A percentile compares a stretch with the other conserved stretches of the same genome.
Conservation (phyloP, 2,113 vertebrate species). For the Elgaria multicarinata region DNA sequence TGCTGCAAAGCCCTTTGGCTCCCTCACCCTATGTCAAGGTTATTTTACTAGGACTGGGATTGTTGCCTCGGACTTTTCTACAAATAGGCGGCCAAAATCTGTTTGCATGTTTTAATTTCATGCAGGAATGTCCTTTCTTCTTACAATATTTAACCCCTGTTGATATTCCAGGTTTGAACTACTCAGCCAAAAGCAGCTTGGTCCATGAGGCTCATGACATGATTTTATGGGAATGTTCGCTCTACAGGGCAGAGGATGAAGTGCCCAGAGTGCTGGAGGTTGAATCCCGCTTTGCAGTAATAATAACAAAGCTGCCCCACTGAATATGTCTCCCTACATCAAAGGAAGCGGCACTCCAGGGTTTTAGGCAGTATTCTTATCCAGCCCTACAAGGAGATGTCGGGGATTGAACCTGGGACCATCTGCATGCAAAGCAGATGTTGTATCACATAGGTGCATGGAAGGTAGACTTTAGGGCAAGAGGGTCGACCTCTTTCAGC, state of each 20-base stretch:
- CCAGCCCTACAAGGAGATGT: too few relatives aligned
- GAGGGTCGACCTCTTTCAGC: too few relatives aligned
- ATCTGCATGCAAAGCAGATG: too few relatives aligned
- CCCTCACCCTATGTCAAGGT: slow-evolving; percentile 15
- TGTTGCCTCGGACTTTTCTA: not conserved
- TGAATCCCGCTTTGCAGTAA: not conserved
- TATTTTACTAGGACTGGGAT: slow-evolving; percentile 15
- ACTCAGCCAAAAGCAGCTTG: not conserved
- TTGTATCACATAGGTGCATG: too few relatives aligned
- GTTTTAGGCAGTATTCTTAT: too few relatives aligned
- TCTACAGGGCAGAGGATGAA: not conserved
- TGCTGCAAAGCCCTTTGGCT: not conserved
- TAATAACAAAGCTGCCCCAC: not conserved
- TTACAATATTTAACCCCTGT: slow-evolving; percentile 23
- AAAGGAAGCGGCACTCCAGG: too few relatives aligned
- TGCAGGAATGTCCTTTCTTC: slow-evolving; percentile 36
- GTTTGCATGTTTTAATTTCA: slow-evolving; percentile 20
- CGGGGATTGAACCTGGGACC: too few relatives aligned
- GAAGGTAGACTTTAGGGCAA: too few relatives aligned
- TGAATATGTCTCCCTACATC: not conserved
- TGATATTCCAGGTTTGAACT: not conserved
- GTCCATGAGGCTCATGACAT: not conserved
- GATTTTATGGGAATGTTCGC: not conserved
- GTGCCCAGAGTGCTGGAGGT: too few relatives aligned
- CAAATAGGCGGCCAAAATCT: not conserved